Conservation (phyloP, 2,888 invertebrate genomes). For the Melieria picta region DNA sequence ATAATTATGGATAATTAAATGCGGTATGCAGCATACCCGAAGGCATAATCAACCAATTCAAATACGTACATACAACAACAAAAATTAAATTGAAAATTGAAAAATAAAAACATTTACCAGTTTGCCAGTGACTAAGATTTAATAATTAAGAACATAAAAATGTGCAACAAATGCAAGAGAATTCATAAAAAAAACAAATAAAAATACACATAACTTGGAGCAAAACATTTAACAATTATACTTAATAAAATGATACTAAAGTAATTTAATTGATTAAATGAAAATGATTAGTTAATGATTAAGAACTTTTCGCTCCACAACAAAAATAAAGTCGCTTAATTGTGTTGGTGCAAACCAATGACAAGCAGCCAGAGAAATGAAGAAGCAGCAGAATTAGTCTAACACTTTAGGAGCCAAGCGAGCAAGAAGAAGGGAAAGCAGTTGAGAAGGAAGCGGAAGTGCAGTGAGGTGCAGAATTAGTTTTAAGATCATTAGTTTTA, state of each 20-base stretch:
- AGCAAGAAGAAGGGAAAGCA: too few species aligned
- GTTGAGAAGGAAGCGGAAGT: neutral
- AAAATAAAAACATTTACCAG: slow-evolving; percentile 42
- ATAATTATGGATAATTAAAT: too few species aligned
- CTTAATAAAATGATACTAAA: neutral
- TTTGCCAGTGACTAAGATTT: slow-evolving; percentile 60
- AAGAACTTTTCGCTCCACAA: too few species aligned
- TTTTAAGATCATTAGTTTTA: too few species aligned
- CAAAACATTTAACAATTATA: slow-evolving; percentile 13
- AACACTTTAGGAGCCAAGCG: too few species aligned
- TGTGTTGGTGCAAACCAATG: too few species aligned
- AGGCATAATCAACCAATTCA: slow-evolving; percentile 52
- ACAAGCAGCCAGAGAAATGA: too few species aligned
- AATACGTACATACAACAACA: slow-evolving; percentile 25
- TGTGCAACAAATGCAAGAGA: slow-evolving; percentile 32
- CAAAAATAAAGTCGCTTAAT: too few species aligned
- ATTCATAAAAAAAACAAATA: slow-evolving; percentile 20
- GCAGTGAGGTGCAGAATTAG: neutral
- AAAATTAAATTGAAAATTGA: slow-evolving; percentile 4
- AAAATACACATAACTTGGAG: slow-evolving; percentile 11
- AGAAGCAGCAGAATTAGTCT: too few species aligned
- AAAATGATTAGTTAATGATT: too few species aligned
- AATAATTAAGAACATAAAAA: slow-evolving; percentile 38
- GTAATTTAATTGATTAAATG: too few species aligned
- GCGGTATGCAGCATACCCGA: slow-evolving; percentile 58